phyloP scores from a whole-genome alignment of 1,140 invertebrate genomes.

The Drosophila arawakana region DNA sequence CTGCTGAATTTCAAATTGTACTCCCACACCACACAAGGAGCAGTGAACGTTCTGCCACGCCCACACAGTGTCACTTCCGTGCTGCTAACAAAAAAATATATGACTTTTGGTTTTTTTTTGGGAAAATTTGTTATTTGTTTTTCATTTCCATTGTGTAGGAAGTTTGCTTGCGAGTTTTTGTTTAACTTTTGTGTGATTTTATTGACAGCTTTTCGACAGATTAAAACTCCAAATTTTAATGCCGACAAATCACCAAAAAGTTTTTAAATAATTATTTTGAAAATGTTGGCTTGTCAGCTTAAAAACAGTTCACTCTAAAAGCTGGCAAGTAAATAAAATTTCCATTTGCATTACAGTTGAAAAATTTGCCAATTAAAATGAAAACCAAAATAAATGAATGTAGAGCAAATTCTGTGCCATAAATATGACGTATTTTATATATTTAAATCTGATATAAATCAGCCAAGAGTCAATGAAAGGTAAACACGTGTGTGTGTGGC shows the following conservation, averaged over 20 bases:
- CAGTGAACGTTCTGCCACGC: neutral
- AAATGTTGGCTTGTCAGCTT: conserved; percentile 15
- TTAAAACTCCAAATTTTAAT: conserved; percentile 23
- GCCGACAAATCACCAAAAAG: conserved; percentile 22
- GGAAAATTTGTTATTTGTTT: conserved; percentile 32
- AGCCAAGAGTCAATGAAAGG: conserved; percentile 46
- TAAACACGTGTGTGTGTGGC: conserved; percentile 33
- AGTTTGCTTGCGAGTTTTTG: conserved; percentile 9
- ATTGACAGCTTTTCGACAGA: conserved; percentile 30
- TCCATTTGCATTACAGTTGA: neutral
- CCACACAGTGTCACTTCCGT: conserved; percentile 30
- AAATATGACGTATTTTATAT: conserved; percentile 19
- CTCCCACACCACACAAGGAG: conserved; percentile 16
- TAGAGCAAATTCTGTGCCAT: conserved; percentile 20
- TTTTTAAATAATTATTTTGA: conserved; percentile 27
- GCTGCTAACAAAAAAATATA: neutral
- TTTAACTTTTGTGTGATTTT: conserved; percentile 22
- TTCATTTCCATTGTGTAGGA: conserved; percentile 30
- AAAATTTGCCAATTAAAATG: conserved; percentile 29
- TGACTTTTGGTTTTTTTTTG: conserved; percentile 7
- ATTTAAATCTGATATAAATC: conserved; percentile 26
- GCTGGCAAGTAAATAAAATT: conserved; percentile 13
- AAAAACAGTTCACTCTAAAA: neutral
- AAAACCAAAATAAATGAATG: conserved; percentile 3
- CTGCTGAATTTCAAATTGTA: conserved; percentile 30